Conservation (phyloP, 2,888 invertebrate genomes). For the Achlya flavicornis region DNA sequence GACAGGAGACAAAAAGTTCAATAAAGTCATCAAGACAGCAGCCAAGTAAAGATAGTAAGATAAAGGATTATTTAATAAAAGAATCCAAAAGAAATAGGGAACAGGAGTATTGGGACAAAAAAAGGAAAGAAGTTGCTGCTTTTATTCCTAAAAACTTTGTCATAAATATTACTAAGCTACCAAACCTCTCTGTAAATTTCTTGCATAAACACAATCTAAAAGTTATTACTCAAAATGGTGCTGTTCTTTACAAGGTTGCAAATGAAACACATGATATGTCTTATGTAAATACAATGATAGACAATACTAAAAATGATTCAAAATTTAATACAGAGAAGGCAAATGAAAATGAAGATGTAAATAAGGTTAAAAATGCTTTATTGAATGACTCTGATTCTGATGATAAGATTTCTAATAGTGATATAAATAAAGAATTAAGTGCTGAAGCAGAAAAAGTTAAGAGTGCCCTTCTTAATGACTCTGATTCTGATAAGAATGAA, state of each 20-base stretch:
- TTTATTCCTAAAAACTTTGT: constrained; percentile 63
- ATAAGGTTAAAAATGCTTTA: constrained; percentile 42
- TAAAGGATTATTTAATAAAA: constrained; percentile 18
- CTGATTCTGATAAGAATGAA: constrained; percentile 35
- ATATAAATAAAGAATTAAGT: not conserved
- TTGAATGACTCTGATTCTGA: constrained; percentile 48
- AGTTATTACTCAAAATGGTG: constrained; percentile 50
- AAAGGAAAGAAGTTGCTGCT: constrained; percentile 54
- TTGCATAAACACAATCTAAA: constrained; percentile 51
- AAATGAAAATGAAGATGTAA: constrained; percentile 19
- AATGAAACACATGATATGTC: constrained; percentile 16
- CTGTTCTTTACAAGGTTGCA: constrained; percentile 46
- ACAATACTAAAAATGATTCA: constrained; percentile 16
- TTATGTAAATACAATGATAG: constrained; percentile 17
- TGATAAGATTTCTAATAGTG: constrained; percentile 2
- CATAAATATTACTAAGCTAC: constrained; percentile 55
- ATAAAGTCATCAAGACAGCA: constrained; percentile 11
- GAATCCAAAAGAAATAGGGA: constrained; percentile 20
- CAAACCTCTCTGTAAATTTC: constrained; percentile 50
- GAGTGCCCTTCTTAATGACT: constrained; percentile 33
- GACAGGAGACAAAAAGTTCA: constrained; percentile 11
- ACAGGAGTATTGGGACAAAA: constrained; percentile 42
- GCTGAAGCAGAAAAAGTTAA: constrained; percentile 17
- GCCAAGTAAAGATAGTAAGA: constrained; percentile 9
- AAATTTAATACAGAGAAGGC: not conserved